Conservation (phyloP, 2,888 invertebrate species). For the Drosophila borborema region DNA sequence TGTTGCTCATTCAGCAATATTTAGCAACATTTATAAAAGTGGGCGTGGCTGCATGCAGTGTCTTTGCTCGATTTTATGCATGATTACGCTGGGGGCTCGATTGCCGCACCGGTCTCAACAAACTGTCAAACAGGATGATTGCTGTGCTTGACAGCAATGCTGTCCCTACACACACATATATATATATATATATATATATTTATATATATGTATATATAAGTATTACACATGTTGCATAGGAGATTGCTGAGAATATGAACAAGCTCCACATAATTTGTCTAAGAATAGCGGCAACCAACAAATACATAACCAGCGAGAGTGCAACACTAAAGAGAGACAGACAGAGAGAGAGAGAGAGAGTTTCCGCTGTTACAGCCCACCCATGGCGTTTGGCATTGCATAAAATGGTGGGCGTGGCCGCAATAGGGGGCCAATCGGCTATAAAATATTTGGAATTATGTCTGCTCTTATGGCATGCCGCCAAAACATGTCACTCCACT, state of each 20-base stretch:
- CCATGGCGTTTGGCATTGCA: constrained; percentile 22
- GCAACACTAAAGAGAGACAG: neutral
- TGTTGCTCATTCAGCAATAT: neutral
- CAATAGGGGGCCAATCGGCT: neutral
- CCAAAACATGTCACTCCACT: constrained; percentile 6
- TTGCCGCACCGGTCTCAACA: constrained; percentile 1
- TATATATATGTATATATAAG: neutral
- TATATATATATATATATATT: neutral
- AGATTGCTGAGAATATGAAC: constrained; percentile 2
- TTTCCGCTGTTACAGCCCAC: neutral
- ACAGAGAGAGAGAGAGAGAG: neutral
- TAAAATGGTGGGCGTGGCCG: constrained; percentile 19
- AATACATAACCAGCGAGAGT: constrained; percentile 41
- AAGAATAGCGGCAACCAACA: constrained; percentile 18
- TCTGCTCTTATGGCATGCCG: constrained; percentile 31
- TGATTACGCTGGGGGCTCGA: constrained; percentile 8
- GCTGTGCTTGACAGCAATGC: constrained; percentile 1
- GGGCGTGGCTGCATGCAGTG: neutral
- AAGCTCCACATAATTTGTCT: constrained; percentile 46
- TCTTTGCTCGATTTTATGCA: neutral
- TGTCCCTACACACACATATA: neutral
- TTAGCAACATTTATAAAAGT: neutral
- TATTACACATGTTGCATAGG: constrained; percentile 10
- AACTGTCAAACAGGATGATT: neutral
- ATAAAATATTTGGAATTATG: constrained; percentile 8